These are phyloP conservation scores for Diuraphis noxia DNA, from an alignment of 1,140 invertebrate genomes.

Conservation along the genomic window DNA sequence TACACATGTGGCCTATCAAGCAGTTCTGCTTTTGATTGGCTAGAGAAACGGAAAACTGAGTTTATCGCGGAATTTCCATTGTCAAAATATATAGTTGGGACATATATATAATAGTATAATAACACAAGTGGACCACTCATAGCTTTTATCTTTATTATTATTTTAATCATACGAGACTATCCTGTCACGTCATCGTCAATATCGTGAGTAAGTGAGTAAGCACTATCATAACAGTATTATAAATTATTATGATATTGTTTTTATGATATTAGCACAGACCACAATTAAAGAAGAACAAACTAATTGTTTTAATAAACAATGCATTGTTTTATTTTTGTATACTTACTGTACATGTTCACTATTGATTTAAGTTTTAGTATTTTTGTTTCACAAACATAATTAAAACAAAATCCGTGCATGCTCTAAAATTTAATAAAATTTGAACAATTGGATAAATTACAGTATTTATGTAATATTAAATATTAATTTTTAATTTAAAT, in stretches of 20 bases:
- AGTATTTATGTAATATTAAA: no score
- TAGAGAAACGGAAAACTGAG: neutral
- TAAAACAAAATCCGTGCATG: no score
- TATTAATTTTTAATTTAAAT: no score
- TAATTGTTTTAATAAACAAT: neutral
- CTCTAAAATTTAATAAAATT: no score
- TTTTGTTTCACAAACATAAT: no score
- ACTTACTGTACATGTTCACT: no score
- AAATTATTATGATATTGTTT: neutral
- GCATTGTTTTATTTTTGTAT: neutral
- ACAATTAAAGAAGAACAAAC: neutral
- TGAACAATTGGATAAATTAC: no score
- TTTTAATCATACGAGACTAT: neutral
- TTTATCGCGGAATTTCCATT: neutral
- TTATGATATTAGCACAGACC: neutral
- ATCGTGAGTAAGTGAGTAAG: neutral
- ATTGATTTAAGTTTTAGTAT: no score
- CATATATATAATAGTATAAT: neutral
- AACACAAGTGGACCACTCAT: neutral
- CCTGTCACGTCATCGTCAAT: neutral
- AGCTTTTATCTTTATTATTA: neutral
- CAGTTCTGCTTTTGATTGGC: slow-evolving; percentile 36
- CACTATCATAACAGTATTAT: neutral
- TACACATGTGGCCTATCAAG: slow-evolving; percentile 14
- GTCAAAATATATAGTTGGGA: neutral